phyloP scores from a whole-genome alignment of 2,888 invertebrate genomes.

The Melipona beecheii region DNA sequence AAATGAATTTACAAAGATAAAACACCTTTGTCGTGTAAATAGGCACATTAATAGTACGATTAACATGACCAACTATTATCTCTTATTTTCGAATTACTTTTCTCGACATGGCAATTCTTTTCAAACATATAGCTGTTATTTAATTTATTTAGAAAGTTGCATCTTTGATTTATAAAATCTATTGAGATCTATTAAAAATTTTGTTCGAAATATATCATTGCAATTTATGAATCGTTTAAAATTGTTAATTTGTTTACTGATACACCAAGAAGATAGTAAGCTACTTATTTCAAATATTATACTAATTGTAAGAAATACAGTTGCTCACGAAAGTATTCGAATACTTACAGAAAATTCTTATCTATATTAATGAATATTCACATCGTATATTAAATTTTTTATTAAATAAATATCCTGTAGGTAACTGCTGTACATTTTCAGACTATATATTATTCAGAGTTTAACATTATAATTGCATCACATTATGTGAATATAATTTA shows the following conservation, averaged over 20 bases:
- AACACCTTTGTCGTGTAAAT: conserved; percentile 31
- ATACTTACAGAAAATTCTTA: no score
- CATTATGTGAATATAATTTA: no score
- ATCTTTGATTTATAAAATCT: background rate
- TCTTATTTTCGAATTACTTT: background rate
- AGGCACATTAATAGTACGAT: conserved; percentile 1
- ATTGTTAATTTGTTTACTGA: background rate
- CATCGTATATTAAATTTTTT: no score
- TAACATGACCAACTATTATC: background rate
- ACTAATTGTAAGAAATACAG: background rate
- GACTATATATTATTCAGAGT: no score
- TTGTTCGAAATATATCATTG: background rate
- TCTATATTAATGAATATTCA: no score
- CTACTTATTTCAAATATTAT: background rate
- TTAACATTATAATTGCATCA: no score
- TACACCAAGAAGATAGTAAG: background rate
- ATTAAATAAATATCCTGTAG: no score
- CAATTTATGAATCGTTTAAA: background rate
- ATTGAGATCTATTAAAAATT: background rate
- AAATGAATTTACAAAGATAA: conserved; percentile 13
- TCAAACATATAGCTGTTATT: background rate
- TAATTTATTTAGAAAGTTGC: background rate
- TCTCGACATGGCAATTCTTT: background rate
- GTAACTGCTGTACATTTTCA: no score
- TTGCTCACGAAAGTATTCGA: no score